Evolutionary conservation across 2,888 invertebrate genomes (phyloP).

Genomic region (Camponotus fellah): DNA sequence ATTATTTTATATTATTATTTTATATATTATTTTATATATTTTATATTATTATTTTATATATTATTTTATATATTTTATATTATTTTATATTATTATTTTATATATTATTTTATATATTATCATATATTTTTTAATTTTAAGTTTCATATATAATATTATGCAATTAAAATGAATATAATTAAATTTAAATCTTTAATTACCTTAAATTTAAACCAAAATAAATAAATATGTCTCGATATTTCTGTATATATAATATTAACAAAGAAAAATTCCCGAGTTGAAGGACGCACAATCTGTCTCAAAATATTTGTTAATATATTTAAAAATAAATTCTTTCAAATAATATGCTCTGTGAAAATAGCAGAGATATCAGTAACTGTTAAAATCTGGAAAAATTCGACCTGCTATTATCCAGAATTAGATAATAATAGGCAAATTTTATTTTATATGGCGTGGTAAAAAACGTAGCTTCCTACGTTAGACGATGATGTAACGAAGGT

Average conservation of each 20-base stretch:
- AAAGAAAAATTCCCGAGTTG: not conserved
- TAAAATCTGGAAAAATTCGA: not conserved
- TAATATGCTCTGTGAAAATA: not conserved
- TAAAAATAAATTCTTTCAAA: constrained; percentile 8
- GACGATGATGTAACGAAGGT: constrained; percentile 43
- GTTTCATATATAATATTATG: not conserved
- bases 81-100: not conserved
- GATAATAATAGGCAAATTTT: not conserved
- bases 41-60: too few relatives aligned
- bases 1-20: too few relatives aligned
- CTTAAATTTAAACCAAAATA: not conserved
- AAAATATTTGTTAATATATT: not conserved
- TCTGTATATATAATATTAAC: not conserved
- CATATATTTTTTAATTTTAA: not conserved
- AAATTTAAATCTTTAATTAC: not conserved
- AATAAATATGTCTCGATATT: not conserved
- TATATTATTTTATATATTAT: not conserved
- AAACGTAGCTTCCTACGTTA: constrained; percentile 1
- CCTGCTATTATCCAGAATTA: not conserved
- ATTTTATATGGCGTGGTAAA: not conserved
- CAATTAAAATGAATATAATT: constrained; percentile 1
- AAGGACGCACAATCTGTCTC: not conserved
- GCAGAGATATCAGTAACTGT: not conserved
- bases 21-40: too few relatives aligned
- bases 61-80: too few relatives aligned